Conservation (phyloP, 2,888 invertebrate genomes). For the Agrochola circellaris region DNA sequence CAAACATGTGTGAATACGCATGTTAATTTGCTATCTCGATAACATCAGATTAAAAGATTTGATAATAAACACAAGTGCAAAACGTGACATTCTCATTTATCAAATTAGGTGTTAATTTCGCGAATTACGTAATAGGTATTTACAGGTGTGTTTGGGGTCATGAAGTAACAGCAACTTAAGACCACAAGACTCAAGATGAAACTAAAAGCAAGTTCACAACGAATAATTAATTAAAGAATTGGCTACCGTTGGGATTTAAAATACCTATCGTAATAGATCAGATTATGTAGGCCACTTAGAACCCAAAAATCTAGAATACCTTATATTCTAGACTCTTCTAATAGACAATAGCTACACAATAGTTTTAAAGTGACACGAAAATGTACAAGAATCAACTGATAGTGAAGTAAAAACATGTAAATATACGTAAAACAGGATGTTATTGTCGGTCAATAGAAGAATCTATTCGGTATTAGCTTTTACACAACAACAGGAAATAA, state of each 20-base stretch:
- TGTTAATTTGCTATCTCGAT: conserved; percentile 32
- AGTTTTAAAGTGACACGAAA: neutral
- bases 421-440: conserved; percentile 34
- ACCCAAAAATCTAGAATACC: too few species aligned
- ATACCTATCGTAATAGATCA: neutral
- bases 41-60: conserved; percentile 48
- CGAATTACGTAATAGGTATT: conserved; percentile 8
- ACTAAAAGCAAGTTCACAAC: too few species aligned
- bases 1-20: conserved; percentile 26
- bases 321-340: neutral
- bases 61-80: conserved; percentile 29
- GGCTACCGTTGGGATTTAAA: neutral
- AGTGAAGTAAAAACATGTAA: conserved; percentile 6
- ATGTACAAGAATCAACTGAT: conserved; percentile 1
- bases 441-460: conserved; percentile 47
- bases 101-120: conserved; percentile 1
- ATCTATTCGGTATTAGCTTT: conserved; percentile 42
- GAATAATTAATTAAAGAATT: neutral
- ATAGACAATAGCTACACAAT: neutral
- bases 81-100: conserved; percentile 38
- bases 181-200: neutral
- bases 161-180: neutral
- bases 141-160: conserved; percentile 2
- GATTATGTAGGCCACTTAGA: neutral
- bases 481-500: conserved; percentile 51